Percentiles rank a stretch among this genome's conserved stretches.
These are phyloP conservation scores for Helostoma temminkii DNA, from an alignment of 2,797 vertebrate species.

Conservation along the genomic window DNA sequence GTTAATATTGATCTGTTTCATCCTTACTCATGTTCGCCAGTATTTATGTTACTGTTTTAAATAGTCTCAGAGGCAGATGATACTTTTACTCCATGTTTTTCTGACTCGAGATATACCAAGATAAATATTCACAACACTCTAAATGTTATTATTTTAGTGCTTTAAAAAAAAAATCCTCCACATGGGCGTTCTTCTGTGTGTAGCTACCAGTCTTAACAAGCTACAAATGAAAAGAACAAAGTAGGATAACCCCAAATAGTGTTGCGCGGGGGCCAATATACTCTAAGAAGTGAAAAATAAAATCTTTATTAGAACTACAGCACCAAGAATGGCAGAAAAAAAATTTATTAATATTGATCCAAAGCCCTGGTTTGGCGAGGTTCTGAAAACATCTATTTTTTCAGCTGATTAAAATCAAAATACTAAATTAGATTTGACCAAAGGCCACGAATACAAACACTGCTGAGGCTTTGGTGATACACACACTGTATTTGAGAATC, in stretches of 20 bases:
- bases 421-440: conserved; percentile 48
- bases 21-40: too few species aligned
- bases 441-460: conserved; percentile 23
- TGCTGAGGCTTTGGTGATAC: conserved; percentile 3
- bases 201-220: conserved; percentile 1
- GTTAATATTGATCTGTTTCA: too few species aligned
- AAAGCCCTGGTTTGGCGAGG: conserved; percentile 1
- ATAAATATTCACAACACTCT: neutral
- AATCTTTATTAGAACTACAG: conserved; percentile 37
- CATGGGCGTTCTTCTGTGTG: neutral
- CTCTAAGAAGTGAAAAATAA: conserved; percentile 28
- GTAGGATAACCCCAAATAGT: neutral
- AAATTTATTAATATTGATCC: conserved; percentile 54
- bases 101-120: neutral
- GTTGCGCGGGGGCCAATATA: conserved; percentile 11
- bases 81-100: neutral
- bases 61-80: too few species aligned
- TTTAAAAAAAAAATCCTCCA: neutral
- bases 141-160: neutral
- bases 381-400: conserved; percentile 27
- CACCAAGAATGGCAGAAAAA: conserved; percentile 15
- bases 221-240: neutral
- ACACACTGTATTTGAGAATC: conserved; percentile 12
- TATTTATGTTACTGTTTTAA: too few species aligned
- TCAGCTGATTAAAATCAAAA: conserved; percentile 43